Percentiles rank a stretch among this genome's conserved stretches.
These are phyloP conservation scores for Anastrepha ludens DNA, from an alignment of 1,140 invertebrate genomes.

Conservation along the genomic window DNA sequence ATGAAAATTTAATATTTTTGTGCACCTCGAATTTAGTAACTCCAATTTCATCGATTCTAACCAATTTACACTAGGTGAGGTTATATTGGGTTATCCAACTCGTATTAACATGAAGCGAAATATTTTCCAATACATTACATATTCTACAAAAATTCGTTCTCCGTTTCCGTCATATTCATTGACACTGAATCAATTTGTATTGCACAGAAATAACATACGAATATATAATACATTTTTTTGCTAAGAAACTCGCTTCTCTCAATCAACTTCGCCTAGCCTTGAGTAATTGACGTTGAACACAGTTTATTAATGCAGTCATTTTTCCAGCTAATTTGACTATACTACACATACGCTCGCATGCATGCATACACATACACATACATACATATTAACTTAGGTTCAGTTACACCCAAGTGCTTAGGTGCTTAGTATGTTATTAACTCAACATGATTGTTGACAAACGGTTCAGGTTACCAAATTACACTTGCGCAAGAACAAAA, in stretches of 20 bases:
- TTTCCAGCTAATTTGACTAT: constrained; percentile 37
- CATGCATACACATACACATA: not conserved
- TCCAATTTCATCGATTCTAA: too few species aligned
- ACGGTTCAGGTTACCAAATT: constrained; percentile 48
- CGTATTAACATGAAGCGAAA: not conserved
- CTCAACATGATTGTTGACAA: constrained; percentile 38
- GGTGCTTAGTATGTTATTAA: not conserved
- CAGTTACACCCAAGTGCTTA: constrained; percentile 16
- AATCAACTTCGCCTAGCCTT: constrained; percentile 38
- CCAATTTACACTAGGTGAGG: too few species aligned
- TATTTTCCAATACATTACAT: constrained; percentile 8
- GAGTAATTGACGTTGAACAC: constrained; percentile 20
- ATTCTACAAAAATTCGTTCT: constrained; percentile 14
- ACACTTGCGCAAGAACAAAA: constrained; percentile 53
- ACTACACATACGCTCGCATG: not conserved
- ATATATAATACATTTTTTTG: not conserved
- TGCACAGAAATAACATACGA: not conserved
- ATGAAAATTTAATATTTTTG: too few species aligned
- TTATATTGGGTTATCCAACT: too few species aligned
- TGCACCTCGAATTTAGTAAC: too few species aligned
- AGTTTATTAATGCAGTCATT: constrained; percentile 26
- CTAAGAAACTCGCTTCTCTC: not conserved
- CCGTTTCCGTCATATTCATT: constrained; percentile 25
- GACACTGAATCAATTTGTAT: not conserved
- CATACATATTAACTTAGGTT: not conserved